Conservation (phyloP, 1,140 invertebrate species). For the Papilio aristodemus region DNA sequence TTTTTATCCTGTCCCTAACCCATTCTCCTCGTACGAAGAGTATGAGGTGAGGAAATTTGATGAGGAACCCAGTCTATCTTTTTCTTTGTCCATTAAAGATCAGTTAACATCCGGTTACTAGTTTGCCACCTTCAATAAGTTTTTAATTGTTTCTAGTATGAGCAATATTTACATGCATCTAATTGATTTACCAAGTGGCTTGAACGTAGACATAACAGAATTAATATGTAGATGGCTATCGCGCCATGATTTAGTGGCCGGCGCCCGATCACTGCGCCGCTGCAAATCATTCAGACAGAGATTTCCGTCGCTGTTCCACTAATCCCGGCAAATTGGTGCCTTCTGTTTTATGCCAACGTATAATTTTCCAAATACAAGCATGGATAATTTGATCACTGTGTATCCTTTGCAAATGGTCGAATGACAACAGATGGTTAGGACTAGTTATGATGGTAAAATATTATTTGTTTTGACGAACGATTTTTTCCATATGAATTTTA, state of each 20-base stretch:
- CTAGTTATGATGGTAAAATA: background rate
- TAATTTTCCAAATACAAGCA: slow-evolving; percentile 3
- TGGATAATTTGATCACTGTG: background rate
- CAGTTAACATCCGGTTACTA: too few species aligned
- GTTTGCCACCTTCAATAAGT: background rate
- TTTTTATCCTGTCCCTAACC: too few species aligned
- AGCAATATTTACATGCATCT: slow-evolving; percentile 21
- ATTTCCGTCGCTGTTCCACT: slow-evolving; percentile 40
- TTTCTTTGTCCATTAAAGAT: too few species aligned
- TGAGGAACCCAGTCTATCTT: too few species aligned
- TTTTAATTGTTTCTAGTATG: background rate
- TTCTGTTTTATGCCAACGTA: slow-evolving; percentile 12
- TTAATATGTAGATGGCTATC: slow-evolving; percentile 43
- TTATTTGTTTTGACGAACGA: background rate
- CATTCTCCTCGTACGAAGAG: too few species aligned
- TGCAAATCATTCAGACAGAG: slow-evolving; percentile 44
- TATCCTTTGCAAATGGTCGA: background rate
- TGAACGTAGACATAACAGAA: slow-evolving; percentile 34
- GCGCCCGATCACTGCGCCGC: slow-evolving; percentile 29
- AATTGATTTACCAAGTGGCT: slow-evolving; percentile 33
- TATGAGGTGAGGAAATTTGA: too few species aligned
- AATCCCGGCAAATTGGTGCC: slow-evolving; percentile 42
- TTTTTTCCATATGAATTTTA: too few species aligned
- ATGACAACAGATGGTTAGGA: slow-evolving; percentile 1
- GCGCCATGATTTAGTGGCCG: slow-evolving; percentile 43